Base-by-base conservation (phyloP, 2,113 vertebrate species). In the Notothenia rossii region DNA sequence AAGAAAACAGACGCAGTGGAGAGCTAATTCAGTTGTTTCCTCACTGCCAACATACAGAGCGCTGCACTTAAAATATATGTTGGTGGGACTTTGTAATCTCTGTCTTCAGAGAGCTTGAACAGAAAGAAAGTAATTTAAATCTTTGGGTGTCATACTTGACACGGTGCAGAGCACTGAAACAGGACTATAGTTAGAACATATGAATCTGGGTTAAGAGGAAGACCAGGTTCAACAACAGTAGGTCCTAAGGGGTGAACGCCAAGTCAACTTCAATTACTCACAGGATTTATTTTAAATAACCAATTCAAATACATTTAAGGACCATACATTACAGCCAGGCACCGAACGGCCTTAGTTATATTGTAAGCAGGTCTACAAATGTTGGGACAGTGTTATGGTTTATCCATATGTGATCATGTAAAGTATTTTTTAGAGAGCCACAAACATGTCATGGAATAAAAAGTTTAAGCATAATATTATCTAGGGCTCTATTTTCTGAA, bases 21-120 rank as follows among this genome's bases (percentile, higher is more conserved):
- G 73, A 81, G 70, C 81, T 86, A 66, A 87, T 88, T 85, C 82
- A 77, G 72, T 70, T 79, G 79, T 80, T 80, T 81, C 81, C 51
- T 68, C 65, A 0, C 82, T 69, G 72, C 85, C 84, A 77, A 58
- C 45, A 49, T 58, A 15, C 67, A 59, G 40, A 50, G 18, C 46
- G 56, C 17, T 56, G 69, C 75, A 64, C 62, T 89, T 14, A 29
- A 86, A 86, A 86, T 66, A 68, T 17, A 76, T 51, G 74, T 36
- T 17, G 61, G 45, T 58, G 56, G 61, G 63, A 76, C 13, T 18
- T 15, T 55, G 55, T 75, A 25, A 72, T 45, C 51, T 77, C 67
- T n/a, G 70, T 69, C 77, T 82, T 59, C 68, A 55, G 40, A 29
- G 61, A 63, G 25, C 43, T 55, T 11, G 1, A 54, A 76, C 53